Conservation (phyloP, 1,140 invertebrate species). For the Tetramorium parvispinum region DNA sequence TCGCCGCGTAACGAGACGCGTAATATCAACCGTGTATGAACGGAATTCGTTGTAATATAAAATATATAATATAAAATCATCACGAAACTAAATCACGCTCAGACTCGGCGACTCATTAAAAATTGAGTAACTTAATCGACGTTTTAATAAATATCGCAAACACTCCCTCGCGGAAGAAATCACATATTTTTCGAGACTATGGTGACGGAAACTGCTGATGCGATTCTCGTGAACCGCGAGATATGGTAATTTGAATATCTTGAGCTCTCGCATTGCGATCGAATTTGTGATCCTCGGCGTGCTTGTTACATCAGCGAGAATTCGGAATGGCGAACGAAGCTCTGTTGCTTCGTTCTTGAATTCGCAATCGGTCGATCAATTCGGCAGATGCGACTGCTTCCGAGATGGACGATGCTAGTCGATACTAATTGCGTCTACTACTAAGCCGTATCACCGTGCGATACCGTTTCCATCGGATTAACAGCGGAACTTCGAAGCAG, state of each 20-base stretch:
- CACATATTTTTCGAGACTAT: background rate
- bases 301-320: constrained; percentile 38
- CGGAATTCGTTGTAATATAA: background rate
- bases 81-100: background rate
- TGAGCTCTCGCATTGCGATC: background rate
- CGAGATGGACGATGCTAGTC: constrained; percentile 43
- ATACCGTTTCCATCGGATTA: constrained; percentile 46
- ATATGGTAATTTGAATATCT: background rate
- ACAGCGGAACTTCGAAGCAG: constrained; percentile 26
- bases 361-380: constrained; percentile 27
- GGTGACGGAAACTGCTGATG: background rate
- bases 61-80: constrained; percentile 9
- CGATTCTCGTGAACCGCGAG: background rate
- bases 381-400: constrained; percentile 7
- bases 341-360: background rate
- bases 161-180: background rate
- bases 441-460: background rate
- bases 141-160: constrained; percentile 1
- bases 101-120: background rate
- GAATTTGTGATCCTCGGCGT: constrained; percentile 14
- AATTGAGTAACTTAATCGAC: background rate
- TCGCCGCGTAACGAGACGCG: constrained; percentile 14
- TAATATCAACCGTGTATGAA: background rate
- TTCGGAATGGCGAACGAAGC: background rate
- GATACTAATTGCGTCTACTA: constrained; percentile 47